A percentile compares a stretch with the other conserved stretches of the same genome.
Conservation (phyloP, 1,140 invertebrate genomes). For the Penaeus chinensis region DNA sequence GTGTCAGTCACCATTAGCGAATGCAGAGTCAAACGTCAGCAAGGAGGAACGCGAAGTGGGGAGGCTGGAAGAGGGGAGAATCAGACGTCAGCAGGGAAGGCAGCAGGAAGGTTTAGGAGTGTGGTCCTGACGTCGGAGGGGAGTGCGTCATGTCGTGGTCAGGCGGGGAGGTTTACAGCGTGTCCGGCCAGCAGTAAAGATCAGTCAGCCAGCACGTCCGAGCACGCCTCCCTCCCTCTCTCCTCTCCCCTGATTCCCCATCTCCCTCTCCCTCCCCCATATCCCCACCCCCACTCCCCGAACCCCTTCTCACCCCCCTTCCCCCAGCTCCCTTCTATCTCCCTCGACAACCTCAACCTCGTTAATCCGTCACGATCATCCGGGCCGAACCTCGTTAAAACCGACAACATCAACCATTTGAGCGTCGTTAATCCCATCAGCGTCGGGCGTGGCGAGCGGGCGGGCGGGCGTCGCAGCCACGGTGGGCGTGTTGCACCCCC, state of each 20-base stretch:
- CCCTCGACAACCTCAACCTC: background rate
- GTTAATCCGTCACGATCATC: background rate
- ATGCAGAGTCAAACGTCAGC: too few relatives aligned
- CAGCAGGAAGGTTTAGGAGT: background rate
- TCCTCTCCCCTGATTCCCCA: background rate
- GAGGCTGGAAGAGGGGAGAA: background rate
- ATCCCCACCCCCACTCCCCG: background rate
- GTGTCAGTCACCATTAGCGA: background rate
- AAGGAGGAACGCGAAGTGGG: background rate
- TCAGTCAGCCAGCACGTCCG: conserved; percentile 30
- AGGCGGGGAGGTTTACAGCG: conserved; percentile 33
- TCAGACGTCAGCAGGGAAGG: background rate
- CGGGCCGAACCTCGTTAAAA: too few relatives aligned
- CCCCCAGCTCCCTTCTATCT: background rate
- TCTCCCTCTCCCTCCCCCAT: background rate
- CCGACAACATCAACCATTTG: too few relatives aligned
- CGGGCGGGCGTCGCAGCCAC: too few relatives aligned
- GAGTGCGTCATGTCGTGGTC: conserved; percentile 39
- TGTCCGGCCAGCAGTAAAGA: conserved; percentile 48
- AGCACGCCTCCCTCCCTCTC: background rate
- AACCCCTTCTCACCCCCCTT: background rate
- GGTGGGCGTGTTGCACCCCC: too few relatives aligned
- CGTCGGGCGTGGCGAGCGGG: too few relatives aligned
- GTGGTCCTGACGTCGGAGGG: background rate
- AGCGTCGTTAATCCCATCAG: too few relatives aligned